Conservation (phyloP, 2,888 invertebrate genomes). For the Leptinotarsa rubiginosa region DNA sequence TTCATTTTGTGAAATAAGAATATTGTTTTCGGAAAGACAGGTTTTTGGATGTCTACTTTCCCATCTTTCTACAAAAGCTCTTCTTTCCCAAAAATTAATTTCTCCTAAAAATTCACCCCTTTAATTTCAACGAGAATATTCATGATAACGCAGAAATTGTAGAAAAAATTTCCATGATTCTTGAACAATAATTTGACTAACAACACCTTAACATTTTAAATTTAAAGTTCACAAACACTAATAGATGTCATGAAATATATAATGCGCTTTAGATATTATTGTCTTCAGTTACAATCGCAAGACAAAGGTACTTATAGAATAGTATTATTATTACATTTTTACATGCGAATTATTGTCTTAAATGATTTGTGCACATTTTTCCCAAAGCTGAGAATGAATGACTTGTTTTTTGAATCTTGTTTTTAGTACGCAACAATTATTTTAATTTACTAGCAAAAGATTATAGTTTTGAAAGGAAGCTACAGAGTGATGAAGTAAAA, state of each 20-base stretch:
- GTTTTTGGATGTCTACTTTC: too few relatives aligned
- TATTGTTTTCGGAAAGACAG: too few relatives aligned
- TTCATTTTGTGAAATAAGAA: too few relatives aligned
- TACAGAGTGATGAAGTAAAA: too few relatives aligned
- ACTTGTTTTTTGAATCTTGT: background rate
- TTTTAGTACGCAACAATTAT: too few relatives aligned
- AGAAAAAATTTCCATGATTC: slow-evolving; percentile 1
- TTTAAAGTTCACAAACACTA: slow-evolving; percentile 19
- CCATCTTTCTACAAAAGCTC: too few relatives aligned
- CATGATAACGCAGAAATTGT: too few relatives aligned
- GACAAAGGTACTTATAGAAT: background rate
- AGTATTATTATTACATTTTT: slow-evolving; percentile 41
- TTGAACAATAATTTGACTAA: slow-evolving; percentile 13
- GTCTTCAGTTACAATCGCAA: slow-evolving; percentile 4
- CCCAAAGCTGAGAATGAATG: background rate
- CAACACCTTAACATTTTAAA: slow-evolving; percentile 22
- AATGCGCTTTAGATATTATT: slow-evolving; percentile 12
- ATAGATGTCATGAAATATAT: slow-evolving; percentile 17
- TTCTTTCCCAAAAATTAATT: too few relatives aligned
- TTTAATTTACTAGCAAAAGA: background rate
- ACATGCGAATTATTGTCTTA: slow-evolving; percentile 55
- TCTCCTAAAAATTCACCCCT: too few relatives aligned
- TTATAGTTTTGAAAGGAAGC: background rate
- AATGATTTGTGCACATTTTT: slow-evolving; percentile 53
- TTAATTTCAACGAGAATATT: slow-evolving; percentile 5